phyloP scores from a whole-genome alignment of 2,888 invertebrate genomes.

The Hydroisotoma schaefferi region DNA sequence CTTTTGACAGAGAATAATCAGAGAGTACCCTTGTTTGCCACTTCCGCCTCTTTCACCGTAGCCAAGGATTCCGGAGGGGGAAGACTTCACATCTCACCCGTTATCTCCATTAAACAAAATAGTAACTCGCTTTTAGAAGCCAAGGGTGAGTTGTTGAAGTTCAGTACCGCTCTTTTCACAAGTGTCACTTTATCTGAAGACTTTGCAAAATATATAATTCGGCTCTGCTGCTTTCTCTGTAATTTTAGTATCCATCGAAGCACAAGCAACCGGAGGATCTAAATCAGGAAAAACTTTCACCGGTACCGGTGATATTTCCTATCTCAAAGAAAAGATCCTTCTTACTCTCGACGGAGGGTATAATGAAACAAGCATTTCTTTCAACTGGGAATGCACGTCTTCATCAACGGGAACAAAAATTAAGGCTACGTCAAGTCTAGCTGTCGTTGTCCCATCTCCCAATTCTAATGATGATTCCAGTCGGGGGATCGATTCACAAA shows the following conservation, averaged over 20 bases:
- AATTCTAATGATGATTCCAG: not conserved
- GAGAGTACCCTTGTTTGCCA: slow-evolving; percentile 6
- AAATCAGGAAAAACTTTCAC: too few species aligned
- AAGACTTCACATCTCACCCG: too few species aligned
- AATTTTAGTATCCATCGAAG: too few species aligned
- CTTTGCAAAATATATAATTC: too few species aligned
- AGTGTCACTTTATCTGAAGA: too few species aligned
- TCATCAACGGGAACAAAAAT: slow-evolving; percentile 21
- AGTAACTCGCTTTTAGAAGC: too few species aligned
- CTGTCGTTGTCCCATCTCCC: not conserved
- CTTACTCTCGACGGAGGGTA: slow-evolving; percentile 23
- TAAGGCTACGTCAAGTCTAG: slow-evolving; percentile 50
- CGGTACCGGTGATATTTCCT: slow-evolving; percentile 21
- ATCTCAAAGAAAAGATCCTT: slow-evolving; percentile 5
- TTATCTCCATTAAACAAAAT: too few species aligned
- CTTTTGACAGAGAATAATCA: slow-evolving; percentile 5
- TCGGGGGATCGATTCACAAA: not conserved
- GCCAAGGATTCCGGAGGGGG: slow-evolving; percentile 1
- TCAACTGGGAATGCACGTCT: slow-evolving; percentile 24
- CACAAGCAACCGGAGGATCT: too few species aligned
- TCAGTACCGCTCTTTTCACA: too few species aligned
- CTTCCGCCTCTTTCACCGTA: slow-evolving; percentile 18
- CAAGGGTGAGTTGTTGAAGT: too few species aligned
- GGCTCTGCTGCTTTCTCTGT: too few species aligned
- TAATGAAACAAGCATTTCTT: slow-evolving; percentile 25